Base-by-base conservation (phyloP, 2,888 invertebrate genomes). In the Abscondita cerata region DNA sequence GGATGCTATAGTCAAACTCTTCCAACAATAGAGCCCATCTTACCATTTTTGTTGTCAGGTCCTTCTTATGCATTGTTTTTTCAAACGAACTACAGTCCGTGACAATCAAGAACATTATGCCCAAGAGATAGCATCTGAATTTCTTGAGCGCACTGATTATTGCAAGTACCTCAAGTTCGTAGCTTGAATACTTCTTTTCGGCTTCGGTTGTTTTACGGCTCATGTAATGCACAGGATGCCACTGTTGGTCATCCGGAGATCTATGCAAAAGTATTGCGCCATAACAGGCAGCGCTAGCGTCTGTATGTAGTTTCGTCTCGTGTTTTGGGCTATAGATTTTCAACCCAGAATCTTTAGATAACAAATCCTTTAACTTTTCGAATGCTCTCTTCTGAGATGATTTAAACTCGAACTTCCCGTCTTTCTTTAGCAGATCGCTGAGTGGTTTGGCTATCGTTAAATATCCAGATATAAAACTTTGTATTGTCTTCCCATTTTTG, bases 141-240 rank as follows among this genome's bases (percentile, higher is more conserved):
- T 73, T 74, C 20, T 75, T 72, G 0, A 77, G 44, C 0, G 76
- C 71, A 64, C 73, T 58, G 5, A 77, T 67, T 2, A 78, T 63
- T 0, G 75, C 76, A 8, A 78, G 53, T 1, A 75, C 73, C 67
- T 79, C 76, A 2, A 79, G 55, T 38, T 78, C 75, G 56, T 77
- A 79, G 18, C 74, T 74, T 13, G 59, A 53, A 44, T 74, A 76
- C 50, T 70, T 71, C 20, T 68, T 65, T 63, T 77, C 73, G 3
- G 73, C 70, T 1, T 65, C 61, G 0, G 71, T 71, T 0, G 75
- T 75, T 53, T 74, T 74, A 8, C 65, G 62, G 34, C 75, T 76
- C 64, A 71, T 66, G 38, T 66, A 78, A 48, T 70, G 68, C 1
- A 76, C 68, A 1, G 73, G 75, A 44, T 75, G 31, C 31, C 31